These are phyloP conservation scores for Incurvaria masculella DNA, from an alignment of 2,888 invertebrate genomes.

Conservation along the genomic window DNA sequence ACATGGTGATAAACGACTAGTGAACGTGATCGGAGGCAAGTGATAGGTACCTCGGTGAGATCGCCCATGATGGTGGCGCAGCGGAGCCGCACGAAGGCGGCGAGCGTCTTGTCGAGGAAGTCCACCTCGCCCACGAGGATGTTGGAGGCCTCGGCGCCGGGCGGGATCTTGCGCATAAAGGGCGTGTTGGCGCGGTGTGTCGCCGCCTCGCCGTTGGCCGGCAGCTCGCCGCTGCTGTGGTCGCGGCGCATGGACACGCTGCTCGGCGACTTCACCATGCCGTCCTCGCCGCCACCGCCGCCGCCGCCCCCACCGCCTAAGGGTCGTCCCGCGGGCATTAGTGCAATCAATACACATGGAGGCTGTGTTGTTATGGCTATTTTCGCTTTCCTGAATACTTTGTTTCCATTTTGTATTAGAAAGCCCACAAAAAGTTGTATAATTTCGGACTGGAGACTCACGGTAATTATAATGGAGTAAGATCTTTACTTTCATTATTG, in stretches of 20 bases:
- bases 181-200: slow-evolving; percentile 83
- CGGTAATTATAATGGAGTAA: too few relatives aligned
- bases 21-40: too few relatives aligned
- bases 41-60: slow-evolving; percentile 94
- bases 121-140: slow-evolving; percentile 97
- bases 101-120: slow-evolving; percentile 87
- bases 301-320: not conserved
- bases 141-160: slow-evolving; percentile 95
- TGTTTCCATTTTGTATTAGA: too few relatives aligned
- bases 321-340: too few relatives aligned
- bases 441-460: too few relatives aligned
- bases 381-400: too few relatives aligned
- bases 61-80: slow-evolving; percentile 90
- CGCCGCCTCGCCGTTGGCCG: slow-evolving; percentile 62
- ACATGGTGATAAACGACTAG: too few relatives aligned
- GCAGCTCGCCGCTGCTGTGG: slow-evolving; percentile 65
- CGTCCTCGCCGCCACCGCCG: slow-evolving; percentile 38
- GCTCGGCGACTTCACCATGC: slow-evolving; percentile 80
- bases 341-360: too few relatives aligned
- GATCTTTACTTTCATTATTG: too few relatives aligned
- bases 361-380: too few relatives aligned
- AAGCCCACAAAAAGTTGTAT: too few relatives aligned
- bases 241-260: slow-evolving; percentile 77
- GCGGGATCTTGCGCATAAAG: slow-evolving; percentile 96
- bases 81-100: slow-evolving; percentile 89